A percentile compares a stretch with the other conserved stretches of the same genome.
phyloP scores from a whole-genome alignment of 2,113 vertebrate genomes.

The Trogon surrucura region DNA sequence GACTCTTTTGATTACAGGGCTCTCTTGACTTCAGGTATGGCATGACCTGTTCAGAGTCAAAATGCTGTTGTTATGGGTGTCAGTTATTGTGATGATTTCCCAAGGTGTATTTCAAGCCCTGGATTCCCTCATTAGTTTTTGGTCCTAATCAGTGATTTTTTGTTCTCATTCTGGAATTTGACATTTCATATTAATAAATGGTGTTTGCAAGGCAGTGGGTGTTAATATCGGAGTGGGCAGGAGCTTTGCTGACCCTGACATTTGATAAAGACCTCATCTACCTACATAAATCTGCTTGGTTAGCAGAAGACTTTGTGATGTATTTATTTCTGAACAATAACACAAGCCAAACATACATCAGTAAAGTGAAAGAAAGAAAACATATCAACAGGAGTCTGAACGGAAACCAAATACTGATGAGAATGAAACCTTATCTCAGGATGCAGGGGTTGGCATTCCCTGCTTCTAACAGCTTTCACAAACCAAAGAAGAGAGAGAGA shows the following conservation, averaged over 20 bases:
- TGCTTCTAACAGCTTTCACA: conserved; percentile 31
- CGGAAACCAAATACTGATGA: conserved; percentile 44
- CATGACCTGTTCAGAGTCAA: not conserved
- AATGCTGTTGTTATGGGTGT: not conserved
- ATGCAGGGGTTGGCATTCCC: conserved; percentile 30
- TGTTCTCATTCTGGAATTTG: not conserved
- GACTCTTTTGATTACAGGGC: not conserved
- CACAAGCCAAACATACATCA: conserved; percentile 39
- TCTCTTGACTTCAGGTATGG: not conserved
- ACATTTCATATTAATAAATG: conserved; percentile 23
- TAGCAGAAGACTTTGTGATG: not conserved
- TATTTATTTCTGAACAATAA: conserved; percentile 45
- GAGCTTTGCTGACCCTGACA: not conserved
- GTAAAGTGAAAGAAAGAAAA: conserved; percentile 29
- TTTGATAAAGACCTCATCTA: conserved; percentile 22
- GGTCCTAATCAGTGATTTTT: not conserved
- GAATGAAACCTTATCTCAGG: conserved; percentile 58
- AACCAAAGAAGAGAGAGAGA: conserved; percentile 54
- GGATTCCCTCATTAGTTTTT: not conserved
- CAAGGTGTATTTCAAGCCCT: not conserved
- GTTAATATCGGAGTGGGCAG: not conserved
- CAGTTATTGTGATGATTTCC: not conserved
- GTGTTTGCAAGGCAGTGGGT: not conserved
- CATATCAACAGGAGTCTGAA: conserved; percentile 50
- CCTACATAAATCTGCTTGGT: not conserved